phyloP scores from a whole-genome alignment of 1,140 invertebrate species.

The Charaxes varanes region DNA sequence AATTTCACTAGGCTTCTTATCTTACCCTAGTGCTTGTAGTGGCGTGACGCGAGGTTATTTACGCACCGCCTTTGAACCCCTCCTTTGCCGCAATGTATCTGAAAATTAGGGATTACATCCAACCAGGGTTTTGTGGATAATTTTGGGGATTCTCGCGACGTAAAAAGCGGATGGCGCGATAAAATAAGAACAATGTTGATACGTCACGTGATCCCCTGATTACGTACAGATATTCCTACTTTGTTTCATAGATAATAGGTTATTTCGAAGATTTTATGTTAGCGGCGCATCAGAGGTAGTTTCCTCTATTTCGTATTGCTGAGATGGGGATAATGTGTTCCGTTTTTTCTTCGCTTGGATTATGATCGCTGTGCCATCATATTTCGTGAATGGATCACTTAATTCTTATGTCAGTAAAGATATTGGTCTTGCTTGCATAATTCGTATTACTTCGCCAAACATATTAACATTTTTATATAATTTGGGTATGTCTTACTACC shows the following conservation, averaged over 20 bases:
- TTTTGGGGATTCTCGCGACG: slow-evolving; percentile 39
- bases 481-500: too few relatives aligned
- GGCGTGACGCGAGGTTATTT: slow-evolving; percentile 63
- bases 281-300: slow-evolving; percentile 9
- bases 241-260: slow-evolving; percentile 18
- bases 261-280: slow-evolving; percentile 14
- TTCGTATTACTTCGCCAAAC: too few relatives aligned
- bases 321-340: slow-evolving; percentile 9
- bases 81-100: slow-evolving; percentile 69
- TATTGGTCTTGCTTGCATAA: too few relatives aligned
- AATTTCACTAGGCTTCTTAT: slow-evolving; percentile 56
- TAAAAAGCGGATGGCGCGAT: slow-evolving; percentile 28
- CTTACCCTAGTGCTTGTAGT: slow-evolving; percentile 30
- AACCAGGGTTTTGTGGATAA: slow-evolving; percentile 50
- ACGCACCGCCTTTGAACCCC: slow-evolving; percentile 68
- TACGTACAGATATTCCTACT: slow-evolving; percentile 18
- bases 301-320: slow-evolving; percentile 5
- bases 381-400: slow-evolving; percentile 4
- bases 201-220: slow-evolving; percentile 29
- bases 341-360: slow-evolving; percentile 10
- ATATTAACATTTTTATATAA: too few relatives aligned
- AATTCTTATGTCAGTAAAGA: too few relatives aligned
- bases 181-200: slow-evolving; percentile 31
- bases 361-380: slow-evolving; percentile 10
- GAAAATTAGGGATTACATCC: slow-evolving; percentile 71